Base-by-base conservation (phyloP, 2,888 invertebrate genomes). In the Chirona hameri region DNA sequence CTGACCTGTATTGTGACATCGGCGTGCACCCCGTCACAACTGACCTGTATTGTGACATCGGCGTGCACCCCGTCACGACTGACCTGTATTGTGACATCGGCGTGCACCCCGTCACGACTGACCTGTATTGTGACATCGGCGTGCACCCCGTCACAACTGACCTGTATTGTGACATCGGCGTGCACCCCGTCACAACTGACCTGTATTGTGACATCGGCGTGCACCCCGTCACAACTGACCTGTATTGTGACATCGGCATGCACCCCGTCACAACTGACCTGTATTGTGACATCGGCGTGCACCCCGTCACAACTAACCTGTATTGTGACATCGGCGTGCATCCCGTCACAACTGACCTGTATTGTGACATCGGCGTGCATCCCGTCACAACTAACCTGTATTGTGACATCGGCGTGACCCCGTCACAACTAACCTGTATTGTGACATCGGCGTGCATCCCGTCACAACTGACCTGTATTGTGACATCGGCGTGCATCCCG, bases 101-200 rank as follows among this genome's bases (percentile, higher is more conserved):
- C 4, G 12, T 29, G 29, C 27, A 14, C 29, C 29, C 1, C 29
- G 29, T 29, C 69, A 24, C 69, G 0, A 12, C 9, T 29, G 69
- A 27, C 69, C 27, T 69, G 29, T 15, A 27, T 14, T 9, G 69
- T 69, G 69, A 69, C 69, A 14, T 9, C 69, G 27, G 12, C 12
- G 29, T 69, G 29, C n/a, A 27, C 29, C n/a, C 15, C 29, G 14
- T 29, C 27, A 29, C 29, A 14, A 15, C 69, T 27, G 9, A 76
- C 76, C 76, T 76, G 76, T 18, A 76, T 76, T 7, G 76, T 76
- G 46, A 76, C 76, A 39, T 76, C 76, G 24, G 76, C 76, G 46
- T 76, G 46, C 24, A 76, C 4, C 39, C 76, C 76, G 46, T 76
- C 76, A 18, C n/a, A n/a, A n/a, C n/a, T n/a, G n/a, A 39, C 39